Evolutionary conservation across 53 echinoderm and acorn worm genomes (phyloP), one percentile per base, ranked within the genome.

Genomic region (Paelopatides confundens): DNA sequence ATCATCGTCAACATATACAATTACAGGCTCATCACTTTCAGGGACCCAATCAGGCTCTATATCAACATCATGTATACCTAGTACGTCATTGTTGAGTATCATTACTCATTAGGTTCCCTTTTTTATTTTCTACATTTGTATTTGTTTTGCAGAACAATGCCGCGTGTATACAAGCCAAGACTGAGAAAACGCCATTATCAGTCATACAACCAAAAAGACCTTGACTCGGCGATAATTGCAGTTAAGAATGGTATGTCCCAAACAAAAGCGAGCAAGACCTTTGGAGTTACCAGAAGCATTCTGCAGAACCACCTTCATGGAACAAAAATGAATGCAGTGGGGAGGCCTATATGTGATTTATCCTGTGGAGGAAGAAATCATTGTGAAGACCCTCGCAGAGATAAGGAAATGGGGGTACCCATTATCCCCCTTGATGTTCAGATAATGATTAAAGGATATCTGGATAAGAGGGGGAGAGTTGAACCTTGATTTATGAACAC

Each of bases 201-300:
- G n/a, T n/a, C n/a, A n/a, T n/a, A n/a, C n/a, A n/a, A n/a, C n/a
- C n/a, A n/a, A n/a, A n/a, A n/a, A n/a, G n/a, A n/a, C n/a, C n/a
- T 51, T 10, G 52, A 51, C 10, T 10, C 52, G 17, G 52, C 52
- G 11, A 13, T 51, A 13, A 17, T 51, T 13, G 52, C 52, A 13
- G 52, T 13, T 51, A 40, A 39, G 46, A 74, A 74, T 74, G 76
- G 40, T 12, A 21, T 74, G 76, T 74, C 76, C 3, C 76, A 74
- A 43, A 39, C n/a, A 18, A 74, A 74, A 43, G 76, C 76, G 37
- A 74, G 76, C 40, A 74, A 43, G 46, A 74, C 76, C 8, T 38
- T 17, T 23, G 46, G 46, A 17, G 46, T 74, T 15, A 9, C 76
- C 38, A 74, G 76, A 74, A 17, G 13, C 14, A 74, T 39, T 21